These are phyloP conservation scores for Busseola fusca DNA, from an alignment of 2,888 invertebrate species.

Conservation along the genomic window DNA sequence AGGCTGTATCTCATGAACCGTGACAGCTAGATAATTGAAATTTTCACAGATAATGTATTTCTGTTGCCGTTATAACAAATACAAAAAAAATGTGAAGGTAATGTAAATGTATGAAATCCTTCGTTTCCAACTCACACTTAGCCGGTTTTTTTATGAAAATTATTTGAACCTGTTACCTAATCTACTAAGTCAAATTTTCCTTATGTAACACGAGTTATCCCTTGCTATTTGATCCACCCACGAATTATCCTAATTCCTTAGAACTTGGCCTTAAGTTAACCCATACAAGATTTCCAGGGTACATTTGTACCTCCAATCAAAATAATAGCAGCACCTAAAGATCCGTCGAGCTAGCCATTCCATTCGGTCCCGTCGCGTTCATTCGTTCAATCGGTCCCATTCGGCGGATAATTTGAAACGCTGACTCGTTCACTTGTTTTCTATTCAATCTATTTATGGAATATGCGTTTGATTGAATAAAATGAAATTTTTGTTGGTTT, in stretches of 20 bases:
- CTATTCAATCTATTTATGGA: conserved; percentile 72
- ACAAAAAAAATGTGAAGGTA: no score
- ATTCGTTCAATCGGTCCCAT: conserved; percentile 70
- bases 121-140: no score
- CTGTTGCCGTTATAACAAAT: no score
- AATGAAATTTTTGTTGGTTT: conserved; percentile 54
- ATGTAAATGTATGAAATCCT: no score
- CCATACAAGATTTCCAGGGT: conserved; percentile 63
- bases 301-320: conserved; percentile 68
- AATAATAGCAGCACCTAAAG: conserved; percentile 70
- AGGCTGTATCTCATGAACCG: no score
- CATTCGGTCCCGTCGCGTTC: conserved; percentile 69
- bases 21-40: no score
- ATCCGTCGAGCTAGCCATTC: conserved; percentile 67
- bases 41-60: no score
- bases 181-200: background rate
- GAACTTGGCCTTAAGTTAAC: conserved; percentile 61
- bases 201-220: conserved; percentile 5
- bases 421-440: conserved; percentile 72
- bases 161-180: background rate
- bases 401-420: conserved; percentile 69
- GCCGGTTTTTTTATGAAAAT: no score
- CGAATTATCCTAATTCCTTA: conserved; percentile 40
- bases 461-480: conserved; percentile 65
- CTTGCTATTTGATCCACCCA: conserved; percentile 15